Base-by-base conservation (phyloP, 2,888 invertebrate species). In the Fabriciana adippe region DNA sequence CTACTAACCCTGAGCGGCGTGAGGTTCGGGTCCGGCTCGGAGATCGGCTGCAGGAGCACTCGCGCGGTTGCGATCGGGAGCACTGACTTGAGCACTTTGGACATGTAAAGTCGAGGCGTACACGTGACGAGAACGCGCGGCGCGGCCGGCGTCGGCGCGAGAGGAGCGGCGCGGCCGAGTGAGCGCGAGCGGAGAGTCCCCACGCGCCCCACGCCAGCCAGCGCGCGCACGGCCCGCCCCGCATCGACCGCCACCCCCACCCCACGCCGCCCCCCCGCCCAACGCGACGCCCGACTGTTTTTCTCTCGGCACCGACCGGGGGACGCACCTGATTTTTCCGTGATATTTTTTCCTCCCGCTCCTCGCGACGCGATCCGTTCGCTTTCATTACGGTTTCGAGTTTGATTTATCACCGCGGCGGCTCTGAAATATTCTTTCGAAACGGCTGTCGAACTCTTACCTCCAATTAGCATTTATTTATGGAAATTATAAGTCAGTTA, bases 351-450 rank as follows among this genome's bases (percentile, higher is more conserved):
- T 90, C 90, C 92, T 89, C 90, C 89, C 88, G 87, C 89, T 89
- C 89, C 89, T 89, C 90, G 90, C 92, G 90, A 90, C 91, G 91
- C 91, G 91, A 92, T 92, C 92, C 92, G 92, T 91, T 92, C 92
- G 92, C 92, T 92, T 92, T 92, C 92, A 92, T 92, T 92, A 92
- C 90, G 92, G 91, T 91, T 90, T 92, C 90, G 89, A 92, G 92
- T 92, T 92, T 92, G 92, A 92, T 92, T 92, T 92, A 92, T 92
- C 92, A 91, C 90, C 90, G 87, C 89, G 83, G 86, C 85, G 83
- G 86, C 83, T 87, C 89, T 90, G 87, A 90, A 91, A 91, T 91
- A 89, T 92, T 90, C 91, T 90, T 89, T 81, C 85, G 84, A 86
- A 87, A 85, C 87, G 84, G 84, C 86, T 90, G 88, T 89, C 89